Evolutionary conservation across 2,888 invertebrate genomes (phyloP).

Genomic region (Creontiades dilutus): DNA sequence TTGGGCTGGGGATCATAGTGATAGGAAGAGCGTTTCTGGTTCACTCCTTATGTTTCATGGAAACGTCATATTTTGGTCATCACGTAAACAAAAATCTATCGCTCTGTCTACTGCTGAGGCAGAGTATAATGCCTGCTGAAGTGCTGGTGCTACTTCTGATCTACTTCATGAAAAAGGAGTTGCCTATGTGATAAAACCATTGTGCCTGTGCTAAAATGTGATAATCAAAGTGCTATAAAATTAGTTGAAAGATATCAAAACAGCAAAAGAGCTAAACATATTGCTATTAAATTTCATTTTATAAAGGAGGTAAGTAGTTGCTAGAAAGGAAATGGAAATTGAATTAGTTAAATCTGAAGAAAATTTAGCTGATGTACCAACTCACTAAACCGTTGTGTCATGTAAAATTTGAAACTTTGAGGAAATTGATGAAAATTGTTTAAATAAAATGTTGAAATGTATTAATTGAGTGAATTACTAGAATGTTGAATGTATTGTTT

Average conservation of each 20-base stretch:
- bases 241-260: neutral
- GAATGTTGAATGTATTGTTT: too few relatives aligned
- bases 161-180: neutral
- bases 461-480: too few relatives aligned
- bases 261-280: neutral
- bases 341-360: neutral
- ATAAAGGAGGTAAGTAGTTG: too few relatives aligned
- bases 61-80: neutral
- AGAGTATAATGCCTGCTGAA: neutral
- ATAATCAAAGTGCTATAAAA: neutral
- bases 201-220: neutral
- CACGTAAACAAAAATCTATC: neutral
- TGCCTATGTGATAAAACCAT: neutral
- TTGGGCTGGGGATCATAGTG: neutral
- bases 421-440: too few relatives aligned
- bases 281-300: too few relatives aligned
- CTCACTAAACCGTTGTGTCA: neutral
- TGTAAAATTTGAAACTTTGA: neutral
- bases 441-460: too few relatives aligned
- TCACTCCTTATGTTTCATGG: neutral
- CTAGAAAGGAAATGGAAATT: too few relatives aligned
- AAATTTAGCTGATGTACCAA: neutral
- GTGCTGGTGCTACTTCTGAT: neutral
- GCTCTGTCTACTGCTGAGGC: neutral
- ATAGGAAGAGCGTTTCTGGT: neutral